Evolutionary conservation across 2,888 invertebrate genomes (phyloP).

Genomic region (Drosophila ezoana): DNA sequence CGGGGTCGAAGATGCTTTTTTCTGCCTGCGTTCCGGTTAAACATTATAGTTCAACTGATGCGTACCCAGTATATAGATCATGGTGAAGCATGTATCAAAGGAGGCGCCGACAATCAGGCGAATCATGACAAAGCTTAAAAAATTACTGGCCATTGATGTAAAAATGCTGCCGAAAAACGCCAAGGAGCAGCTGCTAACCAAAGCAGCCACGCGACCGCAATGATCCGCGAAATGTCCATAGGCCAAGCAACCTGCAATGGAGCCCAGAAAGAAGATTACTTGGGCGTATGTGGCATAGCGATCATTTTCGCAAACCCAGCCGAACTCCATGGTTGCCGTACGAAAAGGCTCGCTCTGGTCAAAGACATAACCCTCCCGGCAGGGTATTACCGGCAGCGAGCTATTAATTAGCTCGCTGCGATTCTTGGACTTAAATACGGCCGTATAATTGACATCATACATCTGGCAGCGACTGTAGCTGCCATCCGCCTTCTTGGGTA

Average conservation of each 20-base stretch:
- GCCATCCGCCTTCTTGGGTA: conserved; percentile 86
- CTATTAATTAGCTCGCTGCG: conserved; percentile 86
- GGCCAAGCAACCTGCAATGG: conserved; percentile 92
- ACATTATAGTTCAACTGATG: neutral
- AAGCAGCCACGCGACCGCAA: conserved; percentile 92
- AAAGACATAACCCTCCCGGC: conserved; percentile 92
- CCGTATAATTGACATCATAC: conserved; percentile 90
- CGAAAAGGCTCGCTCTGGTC: conserved; percentile 91
- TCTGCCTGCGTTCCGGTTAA: too few species aligned
- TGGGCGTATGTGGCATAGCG: conserved; percentile 91
- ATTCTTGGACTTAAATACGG: conserved; percentile 86
- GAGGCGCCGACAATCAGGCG: conserved; percentile 93
- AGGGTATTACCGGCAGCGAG: conserved; percentile 88
- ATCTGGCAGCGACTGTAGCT: conserved; percentile 89
- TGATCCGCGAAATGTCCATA: conserved; percentile 95
- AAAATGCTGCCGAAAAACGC: conserved; percentile 89
- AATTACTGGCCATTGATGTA: conserved; percentile 89
- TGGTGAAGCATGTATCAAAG: conserved; percentile 94
- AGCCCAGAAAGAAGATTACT: conserved; percentile 93
- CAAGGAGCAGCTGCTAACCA: conserved; percentile 90
- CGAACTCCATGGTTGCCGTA: conserved; percentile 92
- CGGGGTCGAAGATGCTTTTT: too few species aligned
- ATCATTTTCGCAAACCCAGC: conserved; percentile 93
- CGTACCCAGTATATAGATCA: conserved; percentile 96
- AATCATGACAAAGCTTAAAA: conserved; percentile 90